Evolutionary conservation across 1,140 invertebrate genomes (phyloP), one percentile per base, ranked within the genome.

Genomic region (Orius laevigatus): DNA sequence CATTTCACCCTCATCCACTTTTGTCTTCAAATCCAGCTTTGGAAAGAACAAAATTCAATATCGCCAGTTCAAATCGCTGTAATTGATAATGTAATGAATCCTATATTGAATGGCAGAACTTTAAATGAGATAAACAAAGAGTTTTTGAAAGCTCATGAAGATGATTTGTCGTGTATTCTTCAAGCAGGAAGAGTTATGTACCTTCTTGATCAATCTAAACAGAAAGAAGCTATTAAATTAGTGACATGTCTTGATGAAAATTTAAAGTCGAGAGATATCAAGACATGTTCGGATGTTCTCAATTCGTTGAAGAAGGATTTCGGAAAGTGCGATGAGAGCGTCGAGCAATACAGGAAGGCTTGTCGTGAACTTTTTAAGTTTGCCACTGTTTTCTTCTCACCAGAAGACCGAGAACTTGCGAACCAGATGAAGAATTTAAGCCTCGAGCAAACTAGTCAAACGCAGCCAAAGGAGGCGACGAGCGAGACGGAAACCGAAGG

Each of bases 1-100:
- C 88, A 92, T 66, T 75, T 77, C 58, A 91, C 85, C 62, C 63
- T 91, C 35, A 73, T 91, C 43, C 74, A 79, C 41, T 65, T 59
- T 35, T 57, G 53, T 44, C 52, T 65, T 46, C 16, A 41, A 5
- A 44, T 47, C 12, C 31, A 48, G 10, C 33, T 50, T 19, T 14
- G 48, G 38, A 58, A 56, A 49, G 46, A 56, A 18, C 61, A 55
- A 53, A 52, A 60, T 50, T 43, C 63, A 18, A 62, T 78, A 39
- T 70, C 78, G 52, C 70, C 71, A 14, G 59, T 74, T 18, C 76
- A 91, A 1, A 68, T 71, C 39, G 70, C 77, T 56, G 87, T 92
- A 33, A 69, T 94, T 18, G 65, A 76, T 14, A 70, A 72, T 47
- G 83, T 87, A 62, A 77, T 74, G 57, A 51, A 70, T 58, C 66